These are phyloP conservation scores for Corvus moneduloides DNA, from an alignment of 2,113 vertebrate genomes.

Conservation along the genomic window DNA sequence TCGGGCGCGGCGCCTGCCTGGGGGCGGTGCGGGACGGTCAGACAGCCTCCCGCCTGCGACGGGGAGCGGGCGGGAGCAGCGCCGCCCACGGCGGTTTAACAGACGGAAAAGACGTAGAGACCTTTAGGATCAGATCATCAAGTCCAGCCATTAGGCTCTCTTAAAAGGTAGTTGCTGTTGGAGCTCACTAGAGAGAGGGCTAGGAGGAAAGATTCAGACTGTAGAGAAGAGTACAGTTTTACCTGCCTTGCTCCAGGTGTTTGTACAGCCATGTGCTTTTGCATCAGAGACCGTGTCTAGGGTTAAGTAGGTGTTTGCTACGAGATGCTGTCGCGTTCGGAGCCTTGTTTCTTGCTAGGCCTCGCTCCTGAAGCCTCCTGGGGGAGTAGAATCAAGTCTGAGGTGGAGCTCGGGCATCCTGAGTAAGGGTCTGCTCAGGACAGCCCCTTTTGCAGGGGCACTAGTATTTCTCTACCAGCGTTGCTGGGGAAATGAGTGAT, in stretches of 20 bases:
- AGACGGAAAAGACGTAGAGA: not conserved
- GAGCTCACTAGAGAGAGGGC: not conserved
- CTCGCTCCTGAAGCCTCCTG: not conserved
- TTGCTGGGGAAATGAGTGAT: not conserved
- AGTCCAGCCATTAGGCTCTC: not conserved
- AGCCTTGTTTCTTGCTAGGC: not conserved
- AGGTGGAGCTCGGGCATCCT: not conserved
- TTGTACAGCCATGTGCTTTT: not conserved
- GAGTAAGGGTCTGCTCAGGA: not conserved
- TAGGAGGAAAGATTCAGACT: not conserved
- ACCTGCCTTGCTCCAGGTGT: not conserved
- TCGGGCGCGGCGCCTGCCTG: not conserved
- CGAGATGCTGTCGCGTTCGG: rapidly evolving
- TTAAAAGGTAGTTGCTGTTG: not conserved
- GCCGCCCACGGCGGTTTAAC: not conserved
- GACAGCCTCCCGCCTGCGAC: rapidly evolving
- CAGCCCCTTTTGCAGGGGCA: too few relatives aligned
- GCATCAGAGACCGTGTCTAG: not conserved
- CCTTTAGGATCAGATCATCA: not conserved
- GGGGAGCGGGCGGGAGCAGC: not conserved
- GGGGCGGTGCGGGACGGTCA: not conserved
- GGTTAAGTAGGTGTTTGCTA: too few relatives aligned
- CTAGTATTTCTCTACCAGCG: rapidly evolving
- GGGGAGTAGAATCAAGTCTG: not conserved
- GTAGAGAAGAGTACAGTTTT: not conserved